Base-by-base conservation (phyloP, 2,113 vertebrate genomes). In the Ursus arctos region DNA sequence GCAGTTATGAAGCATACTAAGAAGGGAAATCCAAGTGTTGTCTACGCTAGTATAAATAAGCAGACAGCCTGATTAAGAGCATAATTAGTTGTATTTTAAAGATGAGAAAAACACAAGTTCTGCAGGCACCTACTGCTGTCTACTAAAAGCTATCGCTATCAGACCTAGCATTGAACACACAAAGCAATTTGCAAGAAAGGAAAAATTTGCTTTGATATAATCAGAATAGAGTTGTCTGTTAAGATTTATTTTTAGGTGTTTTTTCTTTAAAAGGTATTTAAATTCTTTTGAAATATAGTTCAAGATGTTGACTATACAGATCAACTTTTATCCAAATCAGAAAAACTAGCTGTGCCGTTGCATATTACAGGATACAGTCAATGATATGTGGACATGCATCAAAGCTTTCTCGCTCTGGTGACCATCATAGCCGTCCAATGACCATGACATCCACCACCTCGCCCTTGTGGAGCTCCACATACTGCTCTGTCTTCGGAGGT, bases 381-480 rank as follows among this genome's bases (percentile, higher is more conserved):
- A 99, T 99, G 99, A 99, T 99, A 99, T 99, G 99, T 99, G 99
- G 99, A 99, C 99, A 99, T 99, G 99, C 99, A 99, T 99, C 99
- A 99, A 99, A 99, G 99, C 99, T 98, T 98, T 99, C 99, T 99
- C 98, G 98, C 98, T 98, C 99, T 98, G 99, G 98, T 98, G 99
- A 99, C 49, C 99, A 99, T 99, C 99, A 99, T 99, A 99, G 99
- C 99, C 99, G 99, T 95, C 99, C 99, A 88, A 99, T 99, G 98
- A 99, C 99, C 99, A 99, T 99, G 99, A 99, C 99, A 67, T 99
- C 99, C 61, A 99, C 99, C 99, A 99, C 99, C 99, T 99, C 99
- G 98, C 99, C 99, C 98, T 99, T 99, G 99, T 99, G 99, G 99
- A 99, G 99, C 99, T 99, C 99, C 99, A 99, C 99, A 97, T 99